Conservation (phyloP, 2,797 vertebrate species). For the Coregonus sp. region DNA sequence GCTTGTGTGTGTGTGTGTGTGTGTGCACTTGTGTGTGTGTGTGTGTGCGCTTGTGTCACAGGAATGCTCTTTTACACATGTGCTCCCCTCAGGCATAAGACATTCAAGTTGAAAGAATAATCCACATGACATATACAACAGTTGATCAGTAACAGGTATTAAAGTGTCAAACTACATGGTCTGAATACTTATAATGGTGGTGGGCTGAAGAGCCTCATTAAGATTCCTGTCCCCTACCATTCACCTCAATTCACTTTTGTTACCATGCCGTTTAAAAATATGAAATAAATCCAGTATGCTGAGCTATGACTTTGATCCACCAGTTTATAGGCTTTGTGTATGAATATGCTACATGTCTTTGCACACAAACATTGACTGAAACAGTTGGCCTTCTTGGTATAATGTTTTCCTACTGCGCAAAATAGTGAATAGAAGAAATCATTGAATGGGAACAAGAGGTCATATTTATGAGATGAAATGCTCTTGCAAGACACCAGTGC, state of each 20-base stretch:
- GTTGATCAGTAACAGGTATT: background rate
- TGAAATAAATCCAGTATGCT: background rate
- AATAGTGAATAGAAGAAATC: background rate
- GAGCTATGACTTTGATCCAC: background rate
- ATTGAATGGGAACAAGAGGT: background rate
- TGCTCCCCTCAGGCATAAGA: constrained; percentile 61
- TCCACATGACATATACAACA: background rate
- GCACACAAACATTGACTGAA: background rate
- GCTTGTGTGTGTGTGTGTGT: constrained; percentile 26
- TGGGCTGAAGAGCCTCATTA: constrained; percentile 50
- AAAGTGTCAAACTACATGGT: background rate
- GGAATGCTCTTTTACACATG: constrained; percentile 74
- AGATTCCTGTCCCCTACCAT: constrained; percentile 66
- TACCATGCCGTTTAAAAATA: background rate
- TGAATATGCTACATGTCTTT: background rate
- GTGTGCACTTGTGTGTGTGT: constrained; percentile 58
- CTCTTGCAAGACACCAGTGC: constrained; percentile 24
- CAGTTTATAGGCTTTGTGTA: background rate
- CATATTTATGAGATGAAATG: background rate
- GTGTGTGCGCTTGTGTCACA: constrained; percentile 62
- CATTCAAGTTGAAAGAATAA: constrained; percentile 53
- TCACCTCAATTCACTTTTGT: constrained; percentile 2
- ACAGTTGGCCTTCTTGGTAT: background rate
- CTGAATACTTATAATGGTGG: background rate
- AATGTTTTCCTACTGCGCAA: background rate